phyloP scores from a whole-genome alignment of 2,888 invertebrate genomes.

The Clostera curtula region DNA sequence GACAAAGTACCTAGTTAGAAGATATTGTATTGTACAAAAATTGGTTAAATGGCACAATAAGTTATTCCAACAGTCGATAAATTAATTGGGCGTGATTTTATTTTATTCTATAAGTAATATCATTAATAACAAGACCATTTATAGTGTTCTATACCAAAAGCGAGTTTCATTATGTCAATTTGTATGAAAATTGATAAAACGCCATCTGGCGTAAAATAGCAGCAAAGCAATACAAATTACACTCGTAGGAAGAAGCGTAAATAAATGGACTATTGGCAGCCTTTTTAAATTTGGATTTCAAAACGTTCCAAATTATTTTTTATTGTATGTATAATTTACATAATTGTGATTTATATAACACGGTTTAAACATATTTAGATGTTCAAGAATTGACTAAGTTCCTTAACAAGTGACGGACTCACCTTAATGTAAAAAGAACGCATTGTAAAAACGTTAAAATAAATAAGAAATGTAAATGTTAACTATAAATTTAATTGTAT shows the following conservation, averaged over 20 bases:
- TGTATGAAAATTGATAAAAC: too few species aligned
- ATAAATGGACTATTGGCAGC: too few species aligned
- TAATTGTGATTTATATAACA: not conserved
- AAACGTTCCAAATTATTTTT: constrained; percentile 1
- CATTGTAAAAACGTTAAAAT: constrained; percentile 25
- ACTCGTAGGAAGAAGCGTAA: too few species aligned
- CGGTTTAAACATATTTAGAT: not conserved
- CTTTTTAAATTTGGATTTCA: too few species aligned
- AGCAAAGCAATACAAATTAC: too few species aligned
- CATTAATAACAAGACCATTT: too few species aligned
- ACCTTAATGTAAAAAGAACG: constrained; percentile 23
- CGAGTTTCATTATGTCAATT: too few species aligned
- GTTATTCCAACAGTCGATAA: too few species aligned
- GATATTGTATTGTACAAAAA: constrained; percentile 9
- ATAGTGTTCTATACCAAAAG: too few species aligned
- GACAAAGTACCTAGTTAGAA: constrained; percentile 8
- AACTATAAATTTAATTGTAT: constrained; percentile 32
- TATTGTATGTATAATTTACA: not conserved
- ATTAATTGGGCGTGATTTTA: too few species aligned
- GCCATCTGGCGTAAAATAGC: too few species aligned
- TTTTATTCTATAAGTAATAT: too few species aligned
- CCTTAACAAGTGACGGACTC: constrained; percentile 10
- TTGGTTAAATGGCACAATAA: not conserved
- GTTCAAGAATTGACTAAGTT: constrained; percentile 6
- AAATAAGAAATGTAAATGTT: constrained; percentile 28